Base-by-base conservation (phyloP, 2,113 vertebrate species). In the Microtus montanus region DNA sequence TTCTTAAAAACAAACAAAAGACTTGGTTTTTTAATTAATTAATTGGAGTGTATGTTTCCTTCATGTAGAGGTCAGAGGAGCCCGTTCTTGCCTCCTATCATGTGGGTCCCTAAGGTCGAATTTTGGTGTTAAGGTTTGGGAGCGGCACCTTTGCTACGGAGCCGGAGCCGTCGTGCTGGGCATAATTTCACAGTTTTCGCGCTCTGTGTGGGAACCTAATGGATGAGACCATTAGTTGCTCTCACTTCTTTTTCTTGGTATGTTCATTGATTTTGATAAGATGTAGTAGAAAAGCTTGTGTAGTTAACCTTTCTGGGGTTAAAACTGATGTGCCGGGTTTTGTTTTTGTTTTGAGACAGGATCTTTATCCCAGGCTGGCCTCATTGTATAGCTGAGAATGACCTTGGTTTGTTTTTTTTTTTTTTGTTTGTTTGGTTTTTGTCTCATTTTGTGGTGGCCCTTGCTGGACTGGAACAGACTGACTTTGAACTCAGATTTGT, bases 271-370 rank as follows among this genome's bases (percentile, higher is more conserved):
- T 94, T 91, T 94, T 93, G 49, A 75, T 87, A 94, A 95, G 54
- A 75, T 38, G 61, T 71, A 35, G 28, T 28, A 88, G 95, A 87
- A 94, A 90, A 38, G 1, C 87, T 92, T 92, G 15, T 77, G 73
- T 88, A 87, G 66, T 83, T 94, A 87, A 90, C 2, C n/a, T 87
- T 94, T 95, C 88, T 79, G 93, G 58, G 52, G 14, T 85, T 12
- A 49, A 26, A 89, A 89, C 35, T 44, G 20, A 7, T 44, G 13
- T 1, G 15, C 28, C 0, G 13, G 47, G 41, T 30, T 78, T 78
- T 79, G 10, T 77, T 49, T 14, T 4, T 49, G 49, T 80, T 44
- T 44, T 5, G 54, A 63, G 54, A 63, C 24, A 61, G 12, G n/a
- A n/a, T 63, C 24, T 63, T 83, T 83, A 61, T 85, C 28, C 15